phyloP scores from a whole-genome alignment of 2,113 vertebrate genomes.

The Xiphophorus couchianus region DNA sequence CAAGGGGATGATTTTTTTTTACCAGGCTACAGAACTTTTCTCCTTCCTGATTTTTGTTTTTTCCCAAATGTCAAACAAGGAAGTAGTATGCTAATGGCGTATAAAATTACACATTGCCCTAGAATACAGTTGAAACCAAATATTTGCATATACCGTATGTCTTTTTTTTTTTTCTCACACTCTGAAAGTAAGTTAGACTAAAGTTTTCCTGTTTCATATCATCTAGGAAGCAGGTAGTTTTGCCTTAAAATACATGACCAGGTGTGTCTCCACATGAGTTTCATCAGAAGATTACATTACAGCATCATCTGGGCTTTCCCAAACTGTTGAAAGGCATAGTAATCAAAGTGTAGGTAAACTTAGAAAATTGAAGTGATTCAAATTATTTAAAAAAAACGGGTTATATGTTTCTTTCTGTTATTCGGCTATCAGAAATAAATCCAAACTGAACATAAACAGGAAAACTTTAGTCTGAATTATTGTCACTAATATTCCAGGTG shows the following conservation, averaged over 20 bases:
- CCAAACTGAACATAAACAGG: not conserved
- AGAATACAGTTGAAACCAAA: not conserved
- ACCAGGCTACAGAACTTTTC: no score
- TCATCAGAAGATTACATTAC: not conserved
- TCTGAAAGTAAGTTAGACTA: no score
- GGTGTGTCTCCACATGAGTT: not conserved
- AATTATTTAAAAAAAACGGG: no score
- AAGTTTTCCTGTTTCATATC: not conserved
- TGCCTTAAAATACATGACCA: not conserved
- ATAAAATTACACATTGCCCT: not conserved
- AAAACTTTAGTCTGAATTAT: not conserved
- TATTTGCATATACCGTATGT: not conserved
- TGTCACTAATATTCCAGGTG: not conserved
- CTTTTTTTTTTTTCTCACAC: not conserved
- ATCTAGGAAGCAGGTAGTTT: no score
- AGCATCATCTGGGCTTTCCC: not conserved
- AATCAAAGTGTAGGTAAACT: not conserved
- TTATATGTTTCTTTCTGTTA: not conserved
- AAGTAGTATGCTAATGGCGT: not conserved
- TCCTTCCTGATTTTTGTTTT: not conserved
- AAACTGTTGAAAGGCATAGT: not conserved
- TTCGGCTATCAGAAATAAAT: not conserved
- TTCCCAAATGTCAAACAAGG: not conserved
- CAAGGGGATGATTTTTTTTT: no score
- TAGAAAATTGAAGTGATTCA: no score